Conservation (phyloP, 2,797 vertebrate species). For the Sebastes aleutianus region DNA sequence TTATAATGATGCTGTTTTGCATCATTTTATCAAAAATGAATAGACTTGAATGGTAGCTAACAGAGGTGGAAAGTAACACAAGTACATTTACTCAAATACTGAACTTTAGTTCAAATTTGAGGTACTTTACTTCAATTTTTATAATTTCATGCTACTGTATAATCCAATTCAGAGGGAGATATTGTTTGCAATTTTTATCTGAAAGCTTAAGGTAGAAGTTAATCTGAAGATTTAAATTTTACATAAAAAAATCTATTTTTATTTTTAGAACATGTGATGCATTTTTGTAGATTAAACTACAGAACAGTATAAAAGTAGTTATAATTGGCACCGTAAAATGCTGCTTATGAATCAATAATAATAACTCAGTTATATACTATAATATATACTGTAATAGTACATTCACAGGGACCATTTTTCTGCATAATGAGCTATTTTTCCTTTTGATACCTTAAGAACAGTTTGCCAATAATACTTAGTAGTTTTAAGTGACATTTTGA, state of each 20-base stretch:
- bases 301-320: not conserved
- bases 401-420: no score
- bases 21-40: not conserved
- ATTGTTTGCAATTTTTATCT: not conserved
- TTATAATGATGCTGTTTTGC: not conserved
- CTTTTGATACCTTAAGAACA: no score
- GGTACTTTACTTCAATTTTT: not conserved
- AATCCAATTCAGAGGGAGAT: not conserved
- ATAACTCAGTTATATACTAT: no score
- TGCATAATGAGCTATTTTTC: fast-evolving
- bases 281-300: not conserved
- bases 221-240: not conserved
- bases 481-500: no score
- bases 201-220: not conserved
- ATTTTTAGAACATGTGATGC: not conserved
- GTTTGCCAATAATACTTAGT: fast-evolving
- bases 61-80: not conserved
- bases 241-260: not conserved
- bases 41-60: not conserved
- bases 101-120: not conserved
- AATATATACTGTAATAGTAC: no score
- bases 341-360: no score
- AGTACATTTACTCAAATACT: not conserved
- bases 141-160: not conserved
- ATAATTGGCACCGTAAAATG: not conserved